Conservation (phyloP, 2,888 invertebrate genomes). For the Stegana nigrithorax region DNA sequence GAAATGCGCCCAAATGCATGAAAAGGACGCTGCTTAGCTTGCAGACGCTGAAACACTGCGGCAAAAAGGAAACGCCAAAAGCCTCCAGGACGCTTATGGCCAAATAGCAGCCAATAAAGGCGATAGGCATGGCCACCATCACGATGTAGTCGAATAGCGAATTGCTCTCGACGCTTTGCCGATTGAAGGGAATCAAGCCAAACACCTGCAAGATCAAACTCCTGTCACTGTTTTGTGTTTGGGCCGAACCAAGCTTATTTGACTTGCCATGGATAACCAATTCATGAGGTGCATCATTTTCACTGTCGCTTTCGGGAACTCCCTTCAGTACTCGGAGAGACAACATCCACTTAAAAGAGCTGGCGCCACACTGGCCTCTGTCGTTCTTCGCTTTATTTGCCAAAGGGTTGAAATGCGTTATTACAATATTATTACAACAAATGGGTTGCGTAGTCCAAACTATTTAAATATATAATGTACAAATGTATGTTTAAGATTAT, state of each 20-base stretch:
- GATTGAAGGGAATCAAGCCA: slow-evolving; percentile 63
- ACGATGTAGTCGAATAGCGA: slow-evolving; percentile 51
- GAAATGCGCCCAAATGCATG: slow-evolving; percentile 58
- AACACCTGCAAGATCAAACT: slow-evolving; percentile 46
- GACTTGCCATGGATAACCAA: slow-evolving; percentile 47
- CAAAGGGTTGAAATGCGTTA: slow-evolving; percentile 35
- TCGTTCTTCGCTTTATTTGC: slow-evolving; percentile 3
- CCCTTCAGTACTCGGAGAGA: too few species aligned
- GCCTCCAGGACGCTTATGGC: slow-evolving; percentile 39
- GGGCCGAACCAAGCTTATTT: too few species aligned
- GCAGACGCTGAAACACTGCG: slow-evolving; percentile 58
- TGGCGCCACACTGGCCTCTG: too few species aligned
- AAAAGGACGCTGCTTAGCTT: slow-evolving; percentile 55
- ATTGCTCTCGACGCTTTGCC: slow-evolving; percentile 38
- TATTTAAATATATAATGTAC: slow-evolving; percentile 38
- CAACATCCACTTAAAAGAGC: too few species aligned
- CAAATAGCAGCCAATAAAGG: slow-evolving; percentile 53
- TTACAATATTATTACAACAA: slow-evolving; percentile 37
- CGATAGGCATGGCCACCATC: slow-evolving; percentile 55
- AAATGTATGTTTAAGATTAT: slow-evolving; percentile 51
- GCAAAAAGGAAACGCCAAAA: slow-evolving; percentile 39
- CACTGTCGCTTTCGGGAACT: too few species aligned
- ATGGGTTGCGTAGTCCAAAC: slow-evolving; percentile 37
- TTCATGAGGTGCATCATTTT: slow-evolving; percentile 52
- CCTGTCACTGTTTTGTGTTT: too few species aligned